Evolutionary conservation across 2,113 vertebrate species (phyloP).

Genomic region (Takifugu bimaculatus): DNA sequence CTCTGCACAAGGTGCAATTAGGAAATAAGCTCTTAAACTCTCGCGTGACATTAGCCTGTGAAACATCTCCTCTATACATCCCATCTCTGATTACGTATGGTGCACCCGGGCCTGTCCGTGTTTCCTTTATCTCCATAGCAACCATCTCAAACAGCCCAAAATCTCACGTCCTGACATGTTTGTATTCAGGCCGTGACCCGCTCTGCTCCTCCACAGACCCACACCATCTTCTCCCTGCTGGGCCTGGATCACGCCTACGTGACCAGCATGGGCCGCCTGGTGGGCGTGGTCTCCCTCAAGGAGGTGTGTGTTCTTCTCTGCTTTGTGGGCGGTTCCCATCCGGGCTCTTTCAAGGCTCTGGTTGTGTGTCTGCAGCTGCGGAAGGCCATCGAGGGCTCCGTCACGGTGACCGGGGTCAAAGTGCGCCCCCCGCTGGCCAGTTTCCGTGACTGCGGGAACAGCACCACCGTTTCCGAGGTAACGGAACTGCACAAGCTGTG

Average conservation of each 20-base stretch:
- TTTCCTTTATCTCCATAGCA: neutral
- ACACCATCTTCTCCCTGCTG: constrained; percentile 95
- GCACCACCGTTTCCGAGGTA: constrained; percentile 84
- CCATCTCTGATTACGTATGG: too few relatives aligned
- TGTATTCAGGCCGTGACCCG: constrained; percentile 30
- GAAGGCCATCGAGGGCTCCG: constrained; percentile 94
- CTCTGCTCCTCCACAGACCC: constrained; percentile 78
- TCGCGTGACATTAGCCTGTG: too few relatives aligned
- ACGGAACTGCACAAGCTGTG: constrained; percentile 91
- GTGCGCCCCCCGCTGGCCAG: constrained; percentile 93
- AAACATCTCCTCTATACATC: neutral
- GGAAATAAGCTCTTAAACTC: neutral
- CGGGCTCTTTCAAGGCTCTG: neutral
- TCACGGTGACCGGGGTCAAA: constrained; percentile 92
- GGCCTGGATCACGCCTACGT: constrained; percentile 96
- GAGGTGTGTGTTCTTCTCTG: constrained; percentile 75
- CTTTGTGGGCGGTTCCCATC: neutral
- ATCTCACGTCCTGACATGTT: neutral
- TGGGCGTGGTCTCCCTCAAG: constrained; percentile 93
- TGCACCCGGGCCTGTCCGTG: too few relatives aligned
- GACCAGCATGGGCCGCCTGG: constrained; percentile 93
- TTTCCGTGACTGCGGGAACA: constrained; percentile 91
- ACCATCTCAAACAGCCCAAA: constrained; percentile 18
- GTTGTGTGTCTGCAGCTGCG: constrained; percentile 76
- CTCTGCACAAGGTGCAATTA: constrained; percentile 87